Base-by-base conservation (phyloP, 92 coral and sea anemone species). In the Porites evermanni region DNA sequence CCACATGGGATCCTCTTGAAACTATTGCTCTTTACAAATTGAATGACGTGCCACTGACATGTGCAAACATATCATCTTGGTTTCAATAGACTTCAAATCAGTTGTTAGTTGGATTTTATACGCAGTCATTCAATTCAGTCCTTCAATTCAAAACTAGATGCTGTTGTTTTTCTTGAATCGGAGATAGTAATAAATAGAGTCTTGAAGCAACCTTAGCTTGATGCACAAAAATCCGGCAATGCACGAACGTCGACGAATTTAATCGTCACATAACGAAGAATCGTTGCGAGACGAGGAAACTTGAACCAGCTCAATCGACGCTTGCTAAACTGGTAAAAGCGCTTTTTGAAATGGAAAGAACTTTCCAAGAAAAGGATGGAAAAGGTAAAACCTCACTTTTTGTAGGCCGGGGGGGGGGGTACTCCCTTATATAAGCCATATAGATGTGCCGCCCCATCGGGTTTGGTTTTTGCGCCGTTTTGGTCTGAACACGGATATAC, bases 41-140 rank as follows among this genome's bases (percentile, higher is more conserved):
- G 52, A 73, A 51, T 61, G 77, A 52, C 47, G 18, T 26, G 16
- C 1, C 53, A 61, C 38, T 12, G 60, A 12, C 61, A 18, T n/a
- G 16, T 18, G n/a, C 26, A 26, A 26, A 26, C 29, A 26, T 26
- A 29, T 29, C 32, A 29, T 29, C 32, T 29, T 29, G 18, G 23
- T 8, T 19, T 24, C 12, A 73, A 16, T 19, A 11, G 51, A 2
- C 78, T 21, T 8, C 78, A 52, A 52, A 51, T 23, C 78, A 38
- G 7, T 17, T 52, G 58, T 2, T 6, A 10, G 3, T 24, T 5
- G 50, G 29, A 61, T 73, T 52, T 23, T 73, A n/a, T 8, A 21
- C 59, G 78, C 16, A 8, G 7, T 77, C 17, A 77, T 26, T 23
- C 80, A 77, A 23, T 77, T 67, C 52, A 77, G 80, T 60, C 54